Conservation (phyloP, 1,140 invertebrate species). For the Ceratina calcarata region DNA sequence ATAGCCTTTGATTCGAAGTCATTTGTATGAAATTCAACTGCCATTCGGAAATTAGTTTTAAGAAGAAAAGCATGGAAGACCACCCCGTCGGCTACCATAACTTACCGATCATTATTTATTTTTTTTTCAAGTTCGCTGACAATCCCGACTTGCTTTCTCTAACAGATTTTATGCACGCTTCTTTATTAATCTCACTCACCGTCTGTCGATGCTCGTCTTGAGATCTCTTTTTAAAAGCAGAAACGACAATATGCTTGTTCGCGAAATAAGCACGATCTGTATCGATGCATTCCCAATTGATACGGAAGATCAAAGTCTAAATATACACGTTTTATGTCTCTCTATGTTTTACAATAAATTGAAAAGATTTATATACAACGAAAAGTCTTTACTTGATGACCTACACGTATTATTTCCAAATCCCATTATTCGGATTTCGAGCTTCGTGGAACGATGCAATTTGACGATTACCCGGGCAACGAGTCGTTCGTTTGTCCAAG, state of each 20-base stretch:
- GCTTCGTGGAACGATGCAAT: not conserved
- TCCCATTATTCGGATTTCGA: constrained; percentile 16
- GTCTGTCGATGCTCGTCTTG: not conserved
- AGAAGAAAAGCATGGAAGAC: too few species aligned
- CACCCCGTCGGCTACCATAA: too few species aligned
- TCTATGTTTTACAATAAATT: constrained; percentile 59
- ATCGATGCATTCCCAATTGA: constrained; percentile 4
- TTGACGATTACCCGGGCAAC: constrained; percentile 17
- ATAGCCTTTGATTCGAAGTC: too few species aligned
- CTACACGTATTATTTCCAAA: constrained; percentile 15
- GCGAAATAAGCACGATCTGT: not conserved
- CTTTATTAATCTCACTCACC: not conserved
- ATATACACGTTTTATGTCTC: constrained; percentile 45
- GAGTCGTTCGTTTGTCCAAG: too few species aligned
- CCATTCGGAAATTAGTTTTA: too few species aligned
- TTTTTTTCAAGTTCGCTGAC: not conserved
- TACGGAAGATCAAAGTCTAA: constrained; percentile 32
- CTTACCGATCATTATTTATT: constrained; percentile 15
- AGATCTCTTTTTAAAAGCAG: not conserved
- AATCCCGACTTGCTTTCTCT: not conserved
- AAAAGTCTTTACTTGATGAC: constrained; percentile 21
- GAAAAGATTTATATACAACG: constrained; percentile 50
- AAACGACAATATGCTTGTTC: constrained; percentile 1
- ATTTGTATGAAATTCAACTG: too few species aligned
- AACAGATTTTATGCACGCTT: constrained; percentile 25